A percentile compares a stretch with the other conserved stretches of the same genome.
Evolutionary conservation across 2,797 vertebrate genomes (phyloP).

Genomic region (Epinephelus malabaricus): DNA sequence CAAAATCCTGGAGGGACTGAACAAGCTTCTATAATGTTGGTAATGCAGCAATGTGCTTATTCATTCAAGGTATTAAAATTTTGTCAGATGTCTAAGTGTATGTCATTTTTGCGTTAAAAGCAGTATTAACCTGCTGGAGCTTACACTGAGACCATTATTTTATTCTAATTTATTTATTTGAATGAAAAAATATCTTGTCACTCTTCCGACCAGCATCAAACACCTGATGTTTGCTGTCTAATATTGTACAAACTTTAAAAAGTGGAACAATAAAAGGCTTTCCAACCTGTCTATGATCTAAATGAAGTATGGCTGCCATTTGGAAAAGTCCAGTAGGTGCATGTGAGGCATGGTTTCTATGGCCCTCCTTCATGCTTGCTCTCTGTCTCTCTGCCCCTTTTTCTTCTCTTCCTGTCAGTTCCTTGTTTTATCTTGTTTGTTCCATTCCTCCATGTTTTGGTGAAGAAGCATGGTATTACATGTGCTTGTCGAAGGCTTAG

Average conservation of each 20-base stretch:
- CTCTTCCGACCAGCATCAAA: background rate
- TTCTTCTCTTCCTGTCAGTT: constrained; percentile 46
- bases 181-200: background rate
- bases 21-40: too few species aligned
- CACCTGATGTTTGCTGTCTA: background rate
- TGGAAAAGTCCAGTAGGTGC: constrained; percentile 49
- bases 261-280: background rate
- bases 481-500: constrained; percentile 44
- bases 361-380: constrained; percentile 65
- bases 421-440: constrained; percentile 32
- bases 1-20: too few species aligned
- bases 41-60: too few species aligned
- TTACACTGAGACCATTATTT: background rate
- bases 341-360: constrained; percentile 77
- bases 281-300: constrained; percentile 19
- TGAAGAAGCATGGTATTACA: constrained; percentile 64
- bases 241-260: background rate
- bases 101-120: background rate
- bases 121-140: background rate
- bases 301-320: constrained; percentile 50
- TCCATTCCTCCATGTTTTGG: constrained; percentile 37
- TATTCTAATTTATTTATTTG: background rate
- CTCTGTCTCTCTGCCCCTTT: constrained; percentile 53
- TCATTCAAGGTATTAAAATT: too few species aligned
- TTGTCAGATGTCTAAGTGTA: background rate